phyloP scores from a whole-genome alignment of 2,113 vertebrate genomes.

The Naja naja region DNA sequence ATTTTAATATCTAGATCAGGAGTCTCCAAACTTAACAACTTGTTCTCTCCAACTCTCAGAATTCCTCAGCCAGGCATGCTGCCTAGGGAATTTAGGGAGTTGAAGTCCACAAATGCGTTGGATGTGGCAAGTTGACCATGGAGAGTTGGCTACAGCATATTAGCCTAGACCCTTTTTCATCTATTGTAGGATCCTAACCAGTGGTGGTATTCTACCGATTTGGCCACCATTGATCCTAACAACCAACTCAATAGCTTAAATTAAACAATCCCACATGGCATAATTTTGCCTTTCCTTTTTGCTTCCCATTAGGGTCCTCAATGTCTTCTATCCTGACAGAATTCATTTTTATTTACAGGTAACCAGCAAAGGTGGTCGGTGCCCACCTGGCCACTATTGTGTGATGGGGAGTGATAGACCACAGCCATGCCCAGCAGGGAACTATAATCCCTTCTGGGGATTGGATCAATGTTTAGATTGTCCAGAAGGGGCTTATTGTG shows the following conservation, averaged over 20 bases:
- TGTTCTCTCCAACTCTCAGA: neutral
- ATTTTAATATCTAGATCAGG: neutral
- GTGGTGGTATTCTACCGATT: too few relatives aligned
- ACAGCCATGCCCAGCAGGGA: slow-evolving; percentile 77
- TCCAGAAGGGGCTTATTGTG: slow-evolving; percentile 64
- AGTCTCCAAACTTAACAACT: neutral
- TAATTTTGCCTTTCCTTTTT: neutral
- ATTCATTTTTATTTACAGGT: slow-evolving; percentile 32
- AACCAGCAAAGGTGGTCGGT: slow-evolving; percentile 65
- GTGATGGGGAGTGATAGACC: slow-evolving; percentile 71
- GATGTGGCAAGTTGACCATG: neutral
- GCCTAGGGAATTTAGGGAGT: neutral
- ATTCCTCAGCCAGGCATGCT: neutral
- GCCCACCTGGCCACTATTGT: slow-evolving; percentile 80
- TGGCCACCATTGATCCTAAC: neutral
- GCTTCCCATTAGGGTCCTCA: neutral
- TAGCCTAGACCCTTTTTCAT: neutral
- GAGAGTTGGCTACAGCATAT: neutral
- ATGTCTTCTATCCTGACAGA: neutral
- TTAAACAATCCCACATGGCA: neutral
- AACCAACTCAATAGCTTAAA: neutral
- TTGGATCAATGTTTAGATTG: slow-evolving; percentile 51
- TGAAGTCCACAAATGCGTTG: neutral
- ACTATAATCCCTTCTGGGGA: slow-evolving; percentile 64
- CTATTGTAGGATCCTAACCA: neutral